These are phyloP conservation scores for Dreissena polymorpha DNA, from an alignment of 1,140 invertebrate genomes.

Conservation along the genomic window DNA sequence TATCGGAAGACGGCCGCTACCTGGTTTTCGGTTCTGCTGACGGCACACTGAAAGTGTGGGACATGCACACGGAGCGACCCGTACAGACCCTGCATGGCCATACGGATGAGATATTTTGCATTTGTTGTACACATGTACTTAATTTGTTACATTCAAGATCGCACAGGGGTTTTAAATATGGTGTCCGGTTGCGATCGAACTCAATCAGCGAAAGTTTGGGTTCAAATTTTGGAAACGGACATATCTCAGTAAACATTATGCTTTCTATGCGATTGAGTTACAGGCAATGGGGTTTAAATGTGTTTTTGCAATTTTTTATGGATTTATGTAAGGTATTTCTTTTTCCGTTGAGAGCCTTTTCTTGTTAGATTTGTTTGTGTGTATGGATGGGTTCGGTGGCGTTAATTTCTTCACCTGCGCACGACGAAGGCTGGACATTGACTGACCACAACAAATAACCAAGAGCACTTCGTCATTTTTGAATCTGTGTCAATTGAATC, in stretches of 20 bases:
- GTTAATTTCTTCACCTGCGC: no score
- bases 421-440: no score
- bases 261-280: background rate
- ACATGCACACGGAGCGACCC: slow-evolving; percentile 75
- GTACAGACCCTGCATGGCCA: slow-evolving; percentile 75
- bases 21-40: slow-evolving; percentile 78
- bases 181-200: background rate
- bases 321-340: no score
- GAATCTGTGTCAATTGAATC: no score
- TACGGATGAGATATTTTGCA: no score
- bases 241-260: background rate
- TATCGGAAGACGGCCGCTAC: slow-evolving; percentile 74
- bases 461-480: no score
- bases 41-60: slow-evolving; percentile 77
- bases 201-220: background rate
- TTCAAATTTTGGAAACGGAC: background rate
- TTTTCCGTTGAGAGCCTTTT: no score
- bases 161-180: background rate
- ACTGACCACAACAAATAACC: no score
- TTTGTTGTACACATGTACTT: slow-evolving; percentile 72
- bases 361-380: no score
- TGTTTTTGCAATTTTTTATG: no score
- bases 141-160: background rate
- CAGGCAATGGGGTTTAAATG: no score
- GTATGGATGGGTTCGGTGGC: no score